Evolutionary conservation across 2,113 vertebrate genomes (phyloP).

Genomic region (Murina feae): DNA sequence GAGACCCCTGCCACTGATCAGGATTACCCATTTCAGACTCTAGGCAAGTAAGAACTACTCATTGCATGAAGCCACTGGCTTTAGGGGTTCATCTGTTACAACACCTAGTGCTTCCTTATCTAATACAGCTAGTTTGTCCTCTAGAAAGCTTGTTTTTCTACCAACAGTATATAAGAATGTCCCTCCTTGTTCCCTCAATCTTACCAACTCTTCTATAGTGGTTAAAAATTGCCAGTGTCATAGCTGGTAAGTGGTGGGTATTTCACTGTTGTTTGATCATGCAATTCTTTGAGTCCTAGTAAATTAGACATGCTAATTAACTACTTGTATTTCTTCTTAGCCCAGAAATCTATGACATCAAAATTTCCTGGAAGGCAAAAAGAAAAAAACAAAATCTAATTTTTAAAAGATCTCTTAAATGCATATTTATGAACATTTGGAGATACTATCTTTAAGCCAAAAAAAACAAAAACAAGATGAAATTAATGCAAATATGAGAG

Average conservation of each 20-base stretch:
- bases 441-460: conserved; percentile 46
- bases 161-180: not conserved
- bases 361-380: conserved; percentile 19
- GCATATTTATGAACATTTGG: conserved; percentile 48
- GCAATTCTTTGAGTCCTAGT: not conserved
- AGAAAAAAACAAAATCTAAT: not conserved
- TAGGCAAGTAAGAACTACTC: not conserved
- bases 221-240: not conserved
- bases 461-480: not conserved
- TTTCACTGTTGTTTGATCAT: not conserved
- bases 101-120: not conserved
- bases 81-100: not conserved
- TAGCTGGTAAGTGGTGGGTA: not conserved
- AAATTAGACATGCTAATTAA: not conserved
- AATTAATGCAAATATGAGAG: conserved; percentile 46
- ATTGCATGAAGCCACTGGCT: not conserved
- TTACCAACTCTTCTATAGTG: not conserved
- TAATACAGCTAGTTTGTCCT: not conserved
- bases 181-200: not conserved
- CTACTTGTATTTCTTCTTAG: conserved; percentile 29
- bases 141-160: not conserved
- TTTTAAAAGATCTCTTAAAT: conserved; percentile 45
- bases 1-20: not conserved
- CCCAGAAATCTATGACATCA: conserved; percentile 29
- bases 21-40: not conserved